Conservation (phyloP, 1,140 invertebrate species). For the Vanessa tameamea region DNA sequence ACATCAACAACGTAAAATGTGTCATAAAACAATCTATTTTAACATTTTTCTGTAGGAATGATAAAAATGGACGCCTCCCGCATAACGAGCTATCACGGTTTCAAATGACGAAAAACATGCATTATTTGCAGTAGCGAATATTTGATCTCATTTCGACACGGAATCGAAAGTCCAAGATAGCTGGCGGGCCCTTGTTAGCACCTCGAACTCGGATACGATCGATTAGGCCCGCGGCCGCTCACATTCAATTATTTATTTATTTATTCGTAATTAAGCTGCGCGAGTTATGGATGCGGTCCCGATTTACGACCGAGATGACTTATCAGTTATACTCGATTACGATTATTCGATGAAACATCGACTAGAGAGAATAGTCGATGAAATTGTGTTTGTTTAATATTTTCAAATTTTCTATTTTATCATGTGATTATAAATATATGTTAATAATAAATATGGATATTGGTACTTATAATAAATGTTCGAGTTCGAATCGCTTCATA, state of each 20-base stretch:
- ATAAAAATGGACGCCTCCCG: too few relatives aligned
- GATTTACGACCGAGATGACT: constrained; percentile 73
- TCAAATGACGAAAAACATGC: neutral
- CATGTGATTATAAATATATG: neutral
- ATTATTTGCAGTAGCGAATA: constrained; percentile 28
- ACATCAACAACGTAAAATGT: too few relatives aligned
- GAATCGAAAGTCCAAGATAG: constrained; percentile 40
- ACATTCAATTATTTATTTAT: constrained; percentile 81
- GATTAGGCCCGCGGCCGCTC: constrained; percentile 77
- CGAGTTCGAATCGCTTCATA: constrained; percentile 1
- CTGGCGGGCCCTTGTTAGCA: constrained; percentile 72
- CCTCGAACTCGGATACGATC: constrained; percentile 67
- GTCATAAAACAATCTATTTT: too few relatives aligned
- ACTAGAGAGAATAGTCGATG: constrained; percentile 8
- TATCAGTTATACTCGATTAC: constrained; percentile 55
- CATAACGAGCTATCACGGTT: neutral
- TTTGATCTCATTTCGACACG: constrained; percentile 38
- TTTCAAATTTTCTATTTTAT: neutral
- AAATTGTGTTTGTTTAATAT: neutral
- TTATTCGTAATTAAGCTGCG: constrained; percentile 79
- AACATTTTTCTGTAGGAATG: too few relatives aligned
- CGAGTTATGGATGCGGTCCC: constrained; percentile 61
- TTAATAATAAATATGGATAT: neutral
- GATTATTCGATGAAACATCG: constrained; percentile 36
- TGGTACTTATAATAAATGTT: neutral